These are phyloP conservation scores for Drosophila aff. DNA, from an alignment of 1,140 invertebrate genomes.

Conservation along the genomic window DNA sequence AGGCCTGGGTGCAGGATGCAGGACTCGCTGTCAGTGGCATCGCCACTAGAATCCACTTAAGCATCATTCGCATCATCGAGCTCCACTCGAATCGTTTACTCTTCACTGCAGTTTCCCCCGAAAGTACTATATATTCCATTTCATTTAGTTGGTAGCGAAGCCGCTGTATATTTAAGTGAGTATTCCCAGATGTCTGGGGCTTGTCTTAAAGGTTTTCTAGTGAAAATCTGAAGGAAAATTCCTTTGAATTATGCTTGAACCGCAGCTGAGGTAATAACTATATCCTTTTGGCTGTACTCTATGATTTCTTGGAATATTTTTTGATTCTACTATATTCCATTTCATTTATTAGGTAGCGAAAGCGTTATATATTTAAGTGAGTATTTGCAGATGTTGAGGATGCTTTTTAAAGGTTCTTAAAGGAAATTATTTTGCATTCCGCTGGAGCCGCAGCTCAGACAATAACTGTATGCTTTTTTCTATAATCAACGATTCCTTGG, in stretches of 20 bases:
- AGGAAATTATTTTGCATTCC: no score
- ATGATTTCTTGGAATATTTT: neutral
- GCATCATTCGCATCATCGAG: conserved; percentile 25
- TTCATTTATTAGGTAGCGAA: no score
- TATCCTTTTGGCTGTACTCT: neutral
- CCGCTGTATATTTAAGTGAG: conserved; percentile 7
- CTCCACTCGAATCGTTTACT: conserved; percentile 21
- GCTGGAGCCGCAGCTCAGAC: no score
- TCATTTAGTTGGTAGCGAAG: conserved; percentile 6
- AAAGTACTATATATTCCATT: conserved; percentile 17
- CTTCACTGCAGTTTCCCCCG: neutral
- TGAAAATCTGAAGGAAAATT: neutral
- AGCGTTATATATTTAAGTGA: no score
- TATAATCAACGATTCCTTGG: no score
- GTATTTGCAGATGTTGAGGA: no score
- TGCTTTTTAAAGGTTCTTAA: no score
- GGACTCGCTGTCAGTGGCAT: conserved; percentile 23
- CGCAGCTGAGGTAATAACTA: neutral
- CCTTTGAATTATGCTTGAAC: neutral
- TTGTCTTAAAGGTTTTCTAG: conserved; percentile 1
- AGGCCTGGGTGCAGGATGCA: conserved; percentile 17
- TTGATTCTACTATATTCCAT: no score
- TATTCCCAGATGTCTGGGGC: neutral
- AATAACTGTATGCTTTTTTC: no score
- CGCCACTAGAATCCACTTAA: conserved; percentile 17